phyloP scores from a whole-genome alignment of 2,888 invertebrate genomes.

The Ormyrus labotus region DNA sequence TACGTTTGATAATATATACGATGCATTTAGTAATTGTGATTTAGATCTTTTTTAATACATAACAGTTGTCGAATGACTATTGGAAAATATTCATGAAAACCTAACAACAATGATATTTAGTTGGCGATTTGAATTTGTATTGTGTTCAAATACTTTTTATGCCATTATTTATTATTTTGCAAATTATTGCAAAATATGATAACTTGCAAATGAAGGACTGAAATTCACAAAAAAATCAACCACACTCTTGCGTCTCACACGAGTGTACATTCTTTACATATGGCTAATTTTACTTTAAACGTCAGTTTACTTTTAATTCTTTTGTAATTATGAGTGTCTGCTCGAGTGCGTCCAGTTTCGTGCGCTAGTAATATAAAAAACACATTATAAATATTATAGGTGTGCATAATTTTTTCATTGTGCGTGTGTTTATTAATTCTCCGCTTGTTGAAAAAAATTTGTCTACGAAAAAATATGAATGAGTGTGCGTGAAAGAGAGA shows the following conservation, averaged over 20 bases:
- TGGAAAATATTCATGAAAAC: neutral
- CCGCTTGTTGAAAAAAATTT: slow-evolving; percentile 44
- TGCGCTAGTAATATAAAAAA: slow-evolving; percentile 51
- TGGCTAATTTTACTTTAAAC: slow-evolving; percentile 35
- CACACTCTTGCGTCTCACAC: slow-evolving; percentile 38
- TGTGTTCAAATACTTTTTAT: too few species aligned
- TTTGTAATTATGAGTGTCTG: slow-evolving; percentile 57
- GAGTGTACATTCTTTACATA: slow-evolving; percentile 50
- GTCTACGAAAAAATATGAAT: neutral
- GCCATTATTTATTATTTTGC: too few species aligned
- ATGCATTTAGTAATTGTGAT: slow-evolving; percentile 3
- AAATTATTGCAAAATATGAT: too few species aligned
- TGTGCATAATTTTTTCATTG: slow-evolving; percentile 51
- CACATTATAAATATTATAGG: slow-evolving; percentile 50
- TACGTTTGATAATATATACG: slow-evolving; percentile 2
- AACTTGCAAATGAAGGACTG: neutral
- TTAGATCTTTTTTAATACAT: too few species aligned
- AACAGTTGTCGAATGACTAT: too few species aligned
- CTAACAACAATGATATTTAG: too few species aligned
- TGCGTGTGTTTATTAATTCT: slow-evolving; percentile 52
- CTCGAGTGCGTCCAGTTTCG: slow-evolving; percentile 56
- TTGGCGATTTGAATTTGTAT: too few species aligned
- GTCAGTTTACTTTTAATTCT: slow-evolving; percentile 40
- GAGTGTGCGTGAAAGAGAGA: slow-evolving; percentile 18
- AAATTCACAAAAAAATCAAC: slow-evolving; percentile 24